Base-by-base conservation (phyloP, 2,113 vertebrate species). In the Petaurus breviceps region DNA sequence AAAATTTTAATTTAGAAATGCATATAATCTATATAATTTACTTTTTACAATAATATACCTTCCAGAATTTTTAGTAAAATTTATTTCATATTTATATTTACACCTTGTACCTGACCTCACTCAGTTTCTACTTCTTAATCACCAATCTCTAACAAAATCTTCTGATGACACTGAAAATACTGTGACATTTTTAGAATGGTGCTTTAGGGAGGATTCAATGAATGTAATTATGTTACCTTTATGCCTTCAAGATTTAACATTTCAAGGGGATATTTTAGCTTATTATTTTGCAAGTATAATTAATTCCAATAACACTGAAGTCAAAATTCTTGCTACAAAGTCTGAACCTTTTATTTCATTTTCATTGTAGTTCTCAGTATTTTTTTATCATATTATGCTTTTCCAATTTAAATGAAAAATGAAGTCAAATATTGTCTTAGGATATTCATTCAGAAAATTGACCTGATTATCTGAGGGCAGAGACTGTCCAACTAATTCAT, bases 11-110 rank as follows among this genome's bases (percentile, higher is more conserved):
- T 61, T 61, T 28, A 61, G 57, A 61, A 31, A 61, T 31, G 8
- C 12, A 26, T 68, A 57, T 5, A 16, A 93, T 95, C 90, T 95
- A 93, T 43, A 95, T 54, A 93, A 94, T 61, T 90, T 84, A 89
- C 90, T 92, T 95, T 90, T 51, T 55, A 26, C 77, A 95, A 97
- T 89, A 90, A 96, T 92, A 8, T 26, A 51, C 61, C 93, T 96
- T 94, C 11, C 49, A 94, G 94, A 95, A 92, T 37, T 91, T 91
- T 95, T 96, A 47, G 50, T 1, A 47, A 94, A n/a, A 53, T 93
- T 95, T 90, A 68, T 96, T 97, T 90, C 51, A 11, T 50, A 94
- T 96, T 97, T 96, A 96, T 96, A 94, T 97, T 90, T 53, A 57
- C n/a, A 90, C 68, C 90, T 95, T 51, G n/a, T 53, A 97, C 95